Evolutionary conservation across 2,888 invertebrate species (phyloP).

Genomic region (Campoplex capitator): DNA sequence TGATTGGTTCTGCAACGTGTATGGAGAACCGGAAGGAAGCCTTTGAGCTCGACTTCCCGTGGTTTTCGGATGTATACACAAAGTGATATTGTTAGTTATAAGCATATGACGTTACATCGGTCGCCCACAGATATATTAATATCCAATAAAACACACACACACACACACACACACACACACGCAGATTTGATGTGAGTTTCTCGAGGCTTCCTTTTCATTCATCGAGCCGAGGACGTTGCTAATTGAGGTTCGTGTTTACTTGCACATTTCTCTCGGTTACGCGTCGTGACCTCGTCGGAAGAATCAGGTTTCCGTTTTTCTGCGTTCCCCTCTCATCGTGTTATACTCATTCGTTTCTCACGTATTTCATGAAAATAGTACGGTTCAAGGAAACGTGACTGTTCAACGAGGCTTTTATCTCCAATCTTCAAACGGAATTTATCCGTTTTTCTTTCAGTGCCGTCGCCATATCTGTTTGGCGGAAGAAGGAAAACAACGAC

Average conservation of each 20-base stretch:
- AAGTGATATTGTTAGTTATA: constrained; percentile 26
- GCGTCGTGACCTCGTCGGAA: constrained; percentile 51
- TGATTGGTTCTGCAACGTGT: constrained; percentile 16
- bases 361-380: constrained; percentile 22
- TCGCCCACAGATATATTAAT: background rate
- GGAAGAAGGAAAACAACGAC: background rate
- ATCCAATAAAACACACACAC: background rate
- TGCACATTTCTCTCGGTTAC: constrained; percentile 43
- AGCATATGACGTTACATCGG: background rate
- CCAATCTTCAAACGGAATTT: background rate
- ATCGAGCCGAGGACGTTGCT: constrained; percentile 47
- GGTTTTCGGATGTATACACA: constrained; percentile 22
- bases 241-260: constrained; percentile 59
- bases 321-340: background rate
- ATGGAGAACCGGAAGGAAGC: constrained; percentile 63
- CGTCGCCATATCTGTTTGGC: background rate
- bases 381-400: background rate
- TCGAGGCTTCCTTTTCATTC: constrained; percentile 50
- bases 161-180: no score
- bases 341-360: constrained; percentile 30
- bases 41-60: constrained; percentile 56
- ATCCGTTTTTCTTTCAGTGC: background rate
- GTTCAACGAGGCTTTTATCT: no score
- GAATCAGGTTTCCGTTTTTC: constrained; percentile 40
- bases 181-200: constrained; percentile 9